Base-by-base conservation (phyloP, 2,797 vertebrate genomes). In the Malacoctenus gilli region DNA sequence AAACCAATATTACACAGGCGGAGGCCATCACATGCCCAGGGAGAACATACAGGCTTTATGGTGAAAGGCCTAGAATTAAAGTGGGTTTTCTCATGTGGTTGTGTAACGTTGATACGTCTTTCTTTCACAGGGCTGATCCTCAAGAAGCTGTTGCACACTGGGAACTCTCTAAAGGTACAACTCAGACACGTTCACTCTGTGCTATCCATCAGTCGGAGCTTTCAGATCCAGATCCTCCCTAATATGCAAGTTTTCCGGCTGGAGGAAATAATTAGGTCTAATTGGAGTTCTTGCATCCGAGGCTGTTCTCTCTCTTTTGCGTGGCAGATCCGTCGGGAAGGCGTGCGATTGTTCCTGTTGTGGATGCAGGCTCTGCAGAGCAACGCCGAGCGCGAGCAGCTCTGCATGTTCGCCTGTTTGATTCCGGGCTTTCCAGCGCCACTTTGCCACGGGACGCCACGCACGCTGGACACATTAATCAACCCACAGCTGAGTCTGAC, bases 361-460 rank as follows among this genome's bases (percentile, higher is more conserved):
- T 99, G 97, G 97, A 92, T 99, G 87, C 97, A 99, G 93, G 95
- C 96, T 5, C 88, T 99, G 72, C 97, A 99, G 65, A 94, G 89
- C 79, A 95, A 97, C 46, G 97, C 96, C 8, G 93, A 94, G 80
- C 93, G 85, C 48, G 97, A 99, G 83, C 97, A 99, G 72, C 92
- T 98, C 56, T 96, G 95, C 87, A 96, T 98, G 88, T 99, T 99
- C 71, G 96, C 96, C 32, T 98, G 97, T 83, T 89, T 99, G 86
- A 97, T 99, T 84, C 97, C 97, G 39, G 97, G 97, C 66, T 99
- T 99, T 89, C 95, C 95, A 7, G 87, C 95, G 36, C 96, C 95
- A 8, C 93, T 93, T 14, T 96, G 92, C 51, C 93, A 97, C n/a
- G 91, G 93, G 55, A 94, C 94, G 14, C 94, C 94, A 46, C 93